Evolutionary conservation across 2,797 vertebrate species (phyloP), one percentile per base, ranked within the genome.

Genomic region (Chaenodraco wilsoni): DNA sequence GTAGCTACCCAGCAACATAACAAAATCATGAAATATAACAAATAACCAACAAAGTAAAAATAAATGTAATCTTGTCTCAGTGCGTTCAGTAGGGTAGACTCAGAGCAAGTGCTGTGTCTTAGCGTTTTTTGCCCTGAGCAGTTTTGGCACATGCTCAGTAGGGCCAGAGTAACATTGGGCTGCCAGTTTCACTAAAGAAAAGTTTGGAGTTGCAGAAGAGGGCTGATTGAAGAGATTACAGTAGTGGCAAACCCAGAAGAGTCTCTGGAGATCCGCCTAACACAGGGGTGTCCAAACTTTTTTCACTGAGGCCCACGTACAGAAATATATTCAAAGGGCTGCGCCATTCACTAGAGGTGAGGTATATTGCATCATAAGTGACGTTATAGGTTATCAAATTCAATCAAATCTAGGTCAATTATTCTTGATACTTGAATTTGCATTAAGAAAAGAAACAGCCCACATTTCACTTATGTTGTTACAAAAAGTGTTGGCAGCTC

Each of bases 1-100:
- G 93, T 91, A 94, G 92, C 93, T 95, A 94, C 84, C 89, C 92
- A 92, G 90, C 91, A 91, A 94, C 92, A 84, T 92, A 93, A 93
- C 89, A 84, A 86, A 91, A 87, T 85, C 88, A 91, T 90, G 82
- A 89, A 87, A 83, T 84, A 84, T 88, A 82, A 87, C 89, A 87
- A 82, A 84, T 79, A 90, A 91, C 83, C 63, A 82, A 86, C 86
- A 44, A 76, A 85, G 81, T 55, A 74, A 66, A 80, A 75, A 73
- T 4, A 71, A 90, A 91, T 89, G 74, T 84, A 60, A 83, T 81
- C 78, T 90, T 88, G 83, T 94, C 87, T 94, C 94, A 94, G 94
- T 94, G 94, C 93, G 91, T 95, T 94, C 90, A 89, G 93, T 92
- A 90, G 91, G 91, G 92, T 90, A 87, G 90, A 90, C 88, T 90